Evolutionary conservation across 2,113 vertebrate species (phyloP).

Genomic region (Poeciliopsis prolifica): DNA sequence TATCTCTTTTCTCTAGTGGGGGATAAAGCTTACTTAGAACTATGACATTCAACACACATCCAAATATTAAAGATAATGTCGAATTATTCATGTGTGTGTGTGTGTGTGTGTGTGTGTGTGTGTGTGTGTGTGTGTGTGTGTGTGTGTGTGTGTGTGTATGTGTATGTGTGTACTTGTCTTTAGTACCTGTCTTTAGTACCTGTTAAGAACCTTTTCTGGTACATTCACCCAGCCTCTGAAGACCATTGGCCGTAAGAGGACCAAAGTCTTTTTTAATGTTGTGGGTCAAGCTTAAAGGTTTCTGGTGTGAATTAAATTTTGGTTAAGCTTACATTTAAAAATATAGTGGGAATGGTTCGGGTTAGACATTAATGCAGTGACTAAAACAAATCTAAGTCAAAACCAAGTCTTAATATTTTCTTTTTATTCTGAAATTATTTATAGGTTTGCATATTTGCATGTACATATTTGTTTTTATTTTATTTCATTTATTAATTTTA

Average conservation of each 20-base stretch:
- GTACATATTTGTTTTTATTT: too few relatives aligned
- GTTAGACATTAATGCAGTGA: neutral
- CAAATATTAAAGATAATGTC: too few relatives aligned
- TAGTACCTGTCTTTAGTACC: too few relatives aligned
- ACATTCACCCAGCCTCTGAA: neutral
- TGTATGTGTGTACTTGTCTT: too few relatives aligned
- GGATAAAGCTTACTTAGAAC: neutral
- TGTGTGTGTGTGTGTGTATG: too few relatives aligned
- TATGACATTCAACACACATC: neutral
- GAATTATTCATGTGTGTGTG: neutral
- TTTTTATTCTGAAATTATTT: too few relatives aligned
- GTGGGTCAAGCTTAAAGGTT: neutral
- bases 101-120: too few relatives aligned
- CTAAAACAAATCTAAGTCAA: too few relatives aligned
- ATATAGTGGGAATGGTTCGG: neutral
- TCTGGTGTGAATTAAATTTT: neutral
- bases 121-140: too few relatives aligned
- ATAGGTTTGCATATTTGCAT: too few relatives aligned
- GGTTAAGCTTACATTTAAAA: neutral
- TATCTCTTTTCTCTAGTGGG: slow-evolving; percentile 80
- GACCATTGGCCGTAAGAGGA: neutral
- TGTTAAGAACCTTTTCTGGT: neutral
- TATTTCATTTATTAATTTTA: too few relatives aligned
- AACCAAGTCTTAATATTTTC: too few relatives aligned
- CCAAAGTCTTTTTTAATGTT: neutral